phyloP scores from a whole-genome alignment of 2,797 vertebrate species.

The Brotula barbata region DNA sequence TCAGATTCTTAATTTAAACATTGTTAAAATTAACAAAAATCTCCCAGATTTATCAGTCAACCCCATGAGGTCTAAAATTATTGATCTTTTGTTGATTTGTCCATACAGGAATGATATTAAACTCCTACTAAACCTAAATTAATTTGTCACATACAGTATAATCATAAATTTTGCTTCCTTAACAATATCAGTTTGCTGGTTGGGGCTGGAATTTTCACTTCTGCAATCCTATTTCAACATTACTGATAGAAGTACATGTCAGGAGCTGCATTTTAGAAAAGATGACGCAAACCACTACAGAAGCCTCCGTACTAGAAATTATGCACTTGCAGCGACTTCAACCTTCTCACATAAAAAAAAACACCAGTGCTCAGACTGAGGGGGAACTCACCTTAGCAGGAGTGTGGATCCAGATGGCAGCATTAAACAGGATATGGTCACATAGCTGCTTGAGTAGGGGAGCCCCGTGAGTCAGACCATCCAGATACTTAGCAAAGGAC shows the following conservation, averaged over 20 bases:
- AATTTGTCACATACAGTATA: conserved; percentile 3
- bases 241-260: conserved; percentile 4
- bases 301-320: background rate
- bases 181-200: background rate
- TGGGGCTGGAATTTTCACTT: background rate
- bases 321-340: background rate
- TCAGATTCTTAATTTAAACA: too few species aligned
- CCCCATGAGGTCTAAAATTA: too few species aligned
- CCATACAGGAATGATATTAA: too few species aligned
- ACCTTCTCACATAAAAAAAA: too few species aligned
- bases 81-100: too few species aligned
- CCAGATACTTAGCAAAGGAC: conserved; percentile 97
- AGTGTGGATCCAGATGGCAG: conserved; percentile 90
- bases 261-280: background rate
- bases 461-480: conserved; percentile 93
- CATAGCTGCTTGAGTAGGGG: conserved; percentile 93
- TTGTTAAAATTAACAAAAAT: too few species aligned
- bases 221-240: background rate
- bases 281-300: background rate
- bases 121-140: too few species aligned
- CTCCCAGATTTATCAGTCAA: too few species aligned
- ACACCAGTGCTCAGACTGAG: background rate
- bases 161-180: conserved; percentile 5
- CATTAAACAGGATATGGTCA: conserved; percentile 83
- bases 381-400: conserved; percentile 73